phyloP scores from a whole-genome alignment of 2,113 vertebrate species.

The Burhinus oedicnemus region DNA sequence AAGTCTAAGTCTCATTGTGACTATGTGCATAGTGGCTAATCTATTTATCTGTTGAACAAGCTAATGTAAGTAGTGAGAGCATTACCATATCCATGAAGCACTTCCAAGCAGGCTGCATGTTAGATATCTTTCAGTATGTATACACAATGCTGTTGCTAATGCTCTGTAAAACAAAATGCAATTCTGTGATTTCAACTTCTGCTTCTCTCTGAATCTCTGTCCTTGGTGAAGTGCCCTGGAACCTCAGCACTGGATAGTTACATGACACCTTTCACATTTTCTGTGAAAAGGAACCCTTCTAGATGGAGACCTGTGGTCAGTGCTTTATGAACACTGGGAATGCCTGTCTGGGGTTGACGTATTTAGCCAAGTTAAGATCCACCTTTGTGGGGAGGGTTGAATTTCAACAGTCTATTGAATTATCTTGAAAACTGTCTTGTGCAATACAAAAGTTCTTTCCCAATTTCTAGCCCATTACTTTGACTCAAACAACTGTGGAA shows the following conservation, averaged over 20 bases:
- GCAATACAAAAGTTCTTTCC: not conserved
- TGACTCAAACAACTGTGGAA: not conserved
- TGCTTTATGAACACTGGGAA: not conserved
- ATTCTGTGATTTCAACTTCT: not conserved
- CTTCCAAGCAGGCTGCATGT: not conserved
- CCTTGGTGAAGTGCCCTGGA: not conserved
- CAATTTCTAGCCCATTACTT: not conserved
- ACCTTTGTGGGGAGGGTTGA: not conserved
- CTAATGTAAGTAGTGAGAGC: not conserved
- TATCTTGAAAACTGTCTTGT: not conserved
- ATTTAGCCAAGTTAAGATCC: not conserved
- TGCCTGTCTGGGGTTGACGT: not conserved
- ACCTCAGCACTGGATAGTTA: not conserved
- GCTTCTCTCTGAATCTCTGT: not conserved
- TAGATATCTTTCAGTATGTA: not conserved
- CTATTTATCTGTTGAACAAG: not conserved
- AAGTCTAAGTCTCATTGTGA: rapidly evolving
- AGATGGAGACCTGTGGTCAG: not conserved
- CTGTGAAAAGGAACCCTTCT: not conserved
- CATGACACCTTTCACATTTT: rapidly evolving
- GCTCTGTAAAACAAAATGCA: not conserved
- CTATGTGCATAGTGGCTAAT: not conserved
- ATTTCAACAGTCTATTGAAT: not conserved
- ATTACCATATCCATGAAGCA: not conserved
- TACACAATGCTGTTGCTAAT: not conserved